phyloP scores from a whole-genome alignment of 2,888 invertebrate genomes.

The Parasteatoda lunata region DNA sequence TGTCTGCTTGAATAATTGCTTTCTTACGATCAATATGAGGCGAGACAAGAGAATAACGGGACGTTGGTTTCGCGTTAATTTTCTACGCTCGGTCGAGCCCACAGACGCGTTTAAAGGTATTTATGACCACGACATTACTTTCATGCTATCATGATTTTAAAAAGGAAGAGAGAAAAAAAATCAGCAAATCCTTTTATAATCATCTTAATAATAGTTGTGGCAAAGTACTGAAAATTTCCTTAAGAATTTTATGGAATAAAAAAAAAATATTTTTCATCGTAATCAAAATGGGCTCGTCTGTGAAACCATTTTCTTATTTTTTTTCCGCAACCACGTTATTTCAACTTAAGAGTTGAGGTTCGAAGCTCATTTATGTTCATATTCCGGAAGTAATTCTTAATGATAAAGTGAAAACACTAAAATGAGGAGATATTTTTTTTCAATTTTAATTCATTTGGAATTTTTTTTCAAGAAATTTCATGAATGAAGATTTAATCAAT shows the following conservation, averaged over 20 bases:
- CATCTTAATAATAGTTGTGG: conserved; percentile 4
- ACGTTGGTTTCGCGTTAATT: not conserved
- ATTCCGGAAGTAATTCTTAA: not conserved
- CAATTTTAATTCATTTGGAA: not conserved
- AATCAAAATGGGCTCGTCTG: conserved; percentile 21
- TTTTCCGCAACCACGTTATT: not conserved
- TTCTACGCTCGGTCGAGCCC: not conserved
- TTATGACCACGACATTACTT: not conserved
- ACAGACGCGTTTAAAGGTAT: not conserved
- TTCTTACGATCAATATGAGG: not conserved
- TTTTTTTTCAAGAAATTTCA: no score
- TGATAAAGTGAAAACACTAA: not conserved
- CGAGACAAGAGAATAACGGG: not conserved
- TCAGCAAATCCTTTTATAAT: not conserved
- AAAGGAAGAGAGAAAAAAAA: not conserved
- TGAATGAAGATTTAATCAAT: no score
- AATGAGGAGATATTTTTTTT: not conserved
- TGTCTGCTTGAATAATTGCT: not conserved
- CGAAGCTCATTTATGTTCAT: not conserved
- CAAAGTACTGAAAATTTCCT: not conserved
- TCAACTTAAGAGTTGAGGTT: not conserved
- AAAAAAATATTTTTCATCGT: not conserved
- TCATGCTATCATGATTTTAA: not conserved
- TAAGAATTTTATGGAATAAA: conserved; percentile 4
- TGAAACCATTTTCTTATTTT: conserved; percentile 1